phyloP scores from a whole-genome alignment of 2,113 vertebrate species.

The Lepisosteus oculatus region DNA sequence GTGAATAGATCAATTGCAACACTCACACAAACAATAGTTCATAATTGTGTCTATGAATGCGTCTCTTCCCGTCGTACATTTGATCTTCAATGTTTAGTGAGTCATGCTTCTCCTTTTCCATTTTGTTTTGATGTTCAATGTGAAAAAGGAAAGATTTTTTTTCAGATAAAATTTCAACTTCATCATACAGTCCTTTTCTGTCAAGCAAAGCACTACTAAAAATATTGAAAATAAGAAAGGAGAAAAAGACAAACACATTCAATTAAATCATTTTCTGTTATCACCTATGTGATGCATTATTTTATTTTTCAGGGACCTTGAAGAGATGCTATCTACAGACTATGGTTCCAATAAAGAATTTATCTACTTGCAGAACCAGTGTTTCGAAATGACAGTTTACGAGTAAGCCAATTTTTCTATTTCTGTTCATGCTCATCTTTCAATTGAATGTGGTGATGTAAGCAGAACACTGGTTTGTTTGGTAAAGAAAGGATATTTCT shows the following conservation, averaged over 20 bases:
- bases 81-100: no score
- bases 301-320: conserved; percentile 46
- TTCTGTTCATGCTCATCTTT: conserved; percentile 1
- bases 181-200: no score
- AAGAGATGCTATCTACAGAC: conserved; percentile 51
- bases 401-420: conserved; percentile 38
- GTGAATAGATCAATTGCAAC: no score
- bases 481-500: conserved; percentile 9
- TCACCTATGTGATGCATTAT: not conserved
- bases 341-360: conserved; percentile 60
- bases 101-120: no score
- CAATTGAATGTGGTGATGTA: not conserved
- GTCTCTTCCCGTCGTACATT: no score
- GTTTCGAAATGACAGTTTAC: conserved; percentile 56
- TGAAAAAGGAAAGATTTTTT: no score
- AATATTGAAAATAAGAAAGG: not conserved
- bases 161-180: no score
- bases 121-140: no score
- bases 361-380: conserved; percentile 57
- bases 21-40: no score
- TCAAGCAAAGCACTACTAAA: no score
- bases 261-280: not conserved
- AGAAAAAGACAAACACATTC: not conserved
- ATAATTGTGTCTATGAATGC: no score
- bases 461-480: no score